These are phyloP conservation scores for Nephrocerus scutellatus DNA, from an alignment of 2,888 invertebrate genomes.

Conservation along the genomic window DNA sequence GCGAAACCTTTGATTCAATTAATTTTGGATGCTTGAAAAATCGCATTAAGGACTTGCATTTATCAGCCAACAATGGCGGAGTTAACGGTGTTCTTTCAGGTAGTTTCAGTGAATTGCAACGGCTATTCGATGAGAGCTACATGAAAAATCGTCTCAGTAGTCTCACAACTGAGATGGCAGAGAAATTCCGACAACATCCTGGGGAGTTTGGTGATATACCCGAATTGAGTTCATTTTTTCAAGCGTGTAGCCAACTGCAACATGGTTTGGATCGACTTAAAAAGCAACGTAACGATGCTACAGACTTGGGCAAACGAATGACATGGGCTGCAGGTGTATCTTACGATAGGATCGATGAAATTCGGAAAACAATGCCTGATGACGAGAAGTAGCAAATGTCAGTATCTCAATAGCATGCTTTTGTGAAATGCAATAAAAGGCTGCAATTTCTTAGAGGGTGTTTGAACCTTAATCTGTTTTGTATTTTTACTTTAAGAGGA, in stretches of 20 bases:
- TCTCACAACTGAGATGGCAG: slow-evolving; percentile 31
- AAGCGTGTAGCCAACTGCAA: slow-evolving; percentile 38
- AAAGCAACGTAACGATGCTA: slow-evolving; percentile 31
- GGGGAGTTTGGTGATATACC: slow-evolving; percentile 44
- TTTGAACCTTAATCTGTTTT: no score
- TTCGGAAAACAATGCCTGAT: slow-evolving; percentile 23
- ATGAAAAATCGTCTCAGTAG: slow-evolving; percentile 30
- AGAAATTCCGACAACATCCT: slow-evolving; percentile 36
- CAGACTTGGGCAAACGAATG: slow-evolving; percentile 32
- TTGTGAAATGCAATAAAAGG: no score
- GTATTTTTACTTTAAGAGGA: no score
- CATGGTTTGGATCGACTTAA: slow-evolving; percentile 34
- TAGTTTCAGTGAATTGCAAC: slow-evolving; percentile 24
- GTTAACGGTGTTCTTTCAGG: slow-evolving; percentile 23
- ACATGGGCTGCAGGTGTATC: slow-evolving; percentile 33
- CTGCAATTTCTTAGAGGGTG: no score
- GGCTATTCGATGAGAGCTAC: slow-evolving; percentile 31
- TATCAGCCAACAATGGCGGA: slow-evolving; percentile 24
- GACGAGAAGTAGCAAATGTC: no score
- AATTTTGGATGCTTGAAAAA: slow-evolving; percentile 32
- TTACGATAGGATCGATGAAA: slow-evolving; percentile 33
- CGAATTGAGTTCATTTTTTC: slow-evolving; percentile 39
- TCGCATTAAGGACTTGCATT: slow-evolving; percentile 38
- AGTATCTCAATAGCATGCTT: no score
- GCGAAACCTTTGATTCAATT: slow-evolving; percentile 37